Percentiles rank a stretch among this genome's conserved stretches.
phyloP scores from a whole-genome alignment of 1,140 invertebrate species.

The Teleogryllus occipitalis region DNA sequence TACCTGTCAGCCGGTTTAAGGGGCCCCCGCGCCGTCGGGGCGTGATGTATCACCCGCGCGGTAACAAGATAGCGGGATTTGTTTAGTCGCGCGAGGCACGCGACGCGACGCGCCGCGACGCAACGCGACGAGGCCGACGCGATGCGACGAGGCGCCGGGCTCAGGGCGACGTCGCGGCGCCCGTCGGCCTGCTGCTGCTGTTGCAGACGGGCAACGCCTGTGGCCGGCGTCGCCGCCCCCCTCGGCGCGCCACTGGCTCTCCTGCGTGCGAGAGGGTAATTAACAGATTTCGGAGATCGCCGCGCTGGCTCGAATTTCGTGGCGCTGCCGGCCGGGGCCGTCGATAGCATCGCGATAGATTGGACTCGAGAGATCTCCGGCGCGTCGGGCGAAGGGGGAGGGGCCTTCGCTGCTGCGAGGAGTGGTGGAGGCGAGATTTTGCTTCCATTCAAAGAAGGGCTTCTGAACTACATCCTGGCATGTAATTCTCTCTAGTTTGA shows the following conservation, averaged over 20 bases:
- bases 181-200: not conserved
- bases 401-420: too few relatives aligned
- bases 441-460: too few relatives aligned
- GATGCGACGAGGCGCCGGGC: not conserved
- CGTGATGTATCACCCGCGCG: not conserved
- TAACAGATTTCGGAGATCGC: not conserved
- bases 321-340: not conserved
- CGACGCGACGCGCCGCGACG: not conserved
- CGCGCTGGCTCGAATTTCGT: not conserved
- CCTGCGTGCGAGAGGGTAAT: not conserved
- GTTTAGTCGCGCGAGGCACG: not conserved
- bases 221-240: too few relatives aligned
- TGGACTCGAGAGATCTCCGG: not conserved
- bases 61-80: constrained; percentile 1
- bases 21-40: not conserved
- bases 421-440: too few relatives aligned
- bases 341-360: not conserved
- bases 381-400: too few relatives aligned
- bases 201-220: too few relatives aligned
- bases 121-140: too few relatives aligned
- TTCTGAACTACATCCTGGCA: too few relatives aligned
- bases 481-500: too few relatives aligned
- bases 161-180: not conserved
- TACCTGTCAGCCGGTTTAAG: not conserved
- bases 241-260: not conserved